Base-by-base conservation (phyloP, 2,797 vertebrate genomes). In the Echiichthys vipera region DNA sequence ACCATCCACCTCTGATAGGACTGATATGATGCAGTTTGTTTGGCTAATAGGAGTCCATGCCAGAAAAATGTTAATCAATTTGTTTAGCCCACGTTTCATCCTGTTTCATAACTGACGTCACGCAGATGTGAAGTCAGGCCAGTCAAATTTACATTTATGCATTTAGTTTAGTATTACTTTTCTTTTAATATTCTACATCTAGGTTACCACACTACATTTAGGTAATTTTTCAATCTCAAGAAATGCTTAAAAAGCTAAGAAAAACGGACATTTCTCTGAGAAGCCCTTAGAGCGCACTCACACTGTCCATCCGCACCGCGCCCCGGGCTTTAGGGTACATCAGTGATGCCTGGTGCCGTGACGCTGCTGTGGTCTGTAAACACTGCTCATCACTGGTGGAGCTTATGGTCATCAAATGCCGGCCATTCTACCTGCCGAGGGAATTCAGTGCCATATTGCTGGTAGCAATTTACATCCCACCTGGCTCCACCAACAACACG, bases 21-120 rank as follows among this genome's bases (percentile, higher is more conserved):
- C 68, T 49, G 68, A 69, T 69, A 39, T 25, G 51, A 66, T 36
- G 46, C 71, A 5, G 32, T 71, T 71, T 81, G 65, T 78, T 70
- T 61, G 34, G 34, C 54, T 45, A 54, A 61, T 1, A 32, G 54
- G 15, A 59, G 20, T 5, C 17, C 20, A 13, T 12, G 36, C 7
- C 10, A 10, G n/a, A 25, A 1, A 14, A 25, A 46, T 51, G 71
- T 57, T n/a, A 56, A 75, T 83, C 51, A 12, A 58, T 62, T 47
- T 51, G n/a, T 29, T 39, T 13, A 6, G 5, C 17, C 29, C 24
- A 27, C 1, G 39, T 63, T 68, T 74, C 11, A 66, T 53, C 47
- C 22, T n/a, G 45, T 56, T 65, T 51, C 17, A 42, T 42, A 71
- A 58, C 25, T 2, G 37, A 49, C 4, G 67, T 49, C 18, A 30